phyloP scores from a whole-genome alignment of 2,113 vertebrate genomes.

The Falcunculus frontatus region DNA sequence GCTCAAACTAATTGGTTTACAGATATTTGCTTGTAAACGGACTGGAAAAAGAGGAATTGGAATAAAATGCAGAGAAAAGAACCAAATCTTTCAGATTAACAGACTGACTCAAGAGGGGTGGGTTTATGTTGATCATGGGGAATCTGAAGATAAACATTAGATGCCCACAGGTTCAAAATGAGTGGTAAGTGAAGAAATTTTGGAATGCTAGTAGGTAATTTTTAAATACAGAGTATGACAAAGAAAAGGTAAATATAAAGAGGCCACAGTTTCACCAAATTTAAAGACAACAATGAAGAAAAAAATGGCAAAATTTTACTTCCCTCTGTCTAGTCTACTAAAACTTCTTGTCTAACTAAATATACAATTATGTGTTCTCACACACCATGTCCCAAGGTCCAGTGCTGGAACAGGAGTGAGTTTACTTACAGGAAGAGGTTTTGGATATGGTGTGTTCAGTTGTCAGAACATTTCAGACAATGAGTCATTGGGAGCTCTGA shows the following conservation, averaged over 20 bases:
- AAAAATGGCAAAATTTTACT: neutral
- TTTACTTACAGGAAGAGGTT: neutral
- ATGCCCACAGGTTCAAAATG: neutral
- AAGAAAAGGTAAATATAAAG: neutral
- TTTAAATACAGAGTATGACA: neutral
- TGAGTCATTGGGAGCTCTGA: neutral
- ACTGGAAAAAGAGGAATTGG: neutral
- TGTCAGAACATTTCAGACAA: neutral
- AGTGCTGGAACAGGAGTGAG: neutral
- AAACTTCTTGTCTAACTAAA: neutral
- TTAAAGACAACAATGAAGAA: neutral
- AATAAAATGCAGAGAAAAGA: neutral
- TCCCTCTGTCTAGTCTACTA: neutral
- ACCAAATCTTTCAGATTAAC: neutral
- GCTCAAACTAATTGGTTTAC: neutral
- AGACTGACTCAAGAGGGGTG: neutral
- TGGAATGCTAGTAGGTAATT: neutral
- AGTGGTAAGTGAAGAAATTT: neutral
- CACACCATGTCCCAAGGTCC: neutral
- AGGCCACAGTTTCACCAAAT: neutral
- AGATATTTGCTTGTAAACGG: neutral
- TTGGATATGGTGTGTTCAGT: fast-evolving
- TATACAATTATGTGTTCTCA: neutral
- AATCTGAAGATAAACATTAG: neutral
- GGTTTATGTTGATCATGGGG: neutral